Percentiles rank a stretch among this genome's conserved stretches.
Conservation (phyloP, 1,140 invertebrate species). For the Carposina sasakii region DNA sequence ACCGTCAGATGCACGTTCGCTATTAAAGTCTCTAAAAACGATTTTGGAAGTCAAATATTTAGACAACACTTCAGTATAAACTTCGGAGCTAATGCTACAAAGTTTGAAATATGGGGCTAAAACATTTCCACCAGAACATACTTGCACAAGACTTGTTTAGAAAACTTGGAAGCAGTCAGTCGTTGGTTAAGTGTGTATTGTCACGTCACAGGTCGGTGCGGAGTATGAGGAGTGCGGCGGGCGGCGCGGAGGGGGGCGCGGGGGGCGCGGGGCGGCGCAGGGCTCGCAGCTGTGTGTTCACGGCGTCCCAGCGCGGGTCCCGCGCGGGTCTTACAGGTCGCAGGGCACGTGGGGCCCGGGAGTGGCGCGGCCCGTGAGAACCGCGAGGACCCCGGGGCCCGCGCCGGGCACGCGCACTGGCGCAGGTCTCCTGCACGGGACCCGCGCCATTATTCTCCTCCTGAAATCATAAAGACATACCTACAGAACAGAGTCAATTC, state of each 20-base stretch:
- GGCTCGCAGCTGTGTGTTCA: slow-evolving; percentile 47
- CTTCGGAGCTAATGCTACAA: no score
- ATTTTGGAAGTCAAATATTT: no score
- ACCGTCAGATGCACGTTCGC: no score
- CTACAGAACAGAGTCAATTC: no score
- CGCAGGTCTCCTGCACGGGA: background rate
- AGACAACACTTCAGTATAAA: no score
- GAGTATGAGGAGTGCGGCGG: slow-evolving; percentile 43
- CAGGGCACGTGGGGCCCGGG: background rate
- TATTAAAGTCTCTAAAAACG: no score
- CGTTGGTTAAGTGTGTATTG: no score
- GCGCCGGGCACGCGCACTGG: background rate
- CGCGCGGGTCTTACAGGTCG: slow-evolving; percentile 11
- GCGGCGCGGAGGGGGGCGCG: slow-evolving; percentile 15
- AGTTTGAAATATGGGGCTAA: no score
- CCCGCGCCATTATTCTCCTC: no score
- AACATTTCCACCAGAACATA: no score
- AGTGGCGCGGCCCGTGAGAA: background rate
- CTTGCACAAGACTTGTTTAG: background rate
- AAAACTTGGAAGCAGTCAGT: background rate
- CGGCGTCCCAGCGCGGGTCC: slow-evolving; percentile 45
- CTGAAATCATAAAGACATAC: no score
- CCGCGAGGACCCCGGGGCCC: slow-evolving; percentile 6
- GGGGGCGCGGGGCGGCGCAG: slow-evolving; percentile 22
- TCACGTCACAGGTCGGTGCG: slow-evolving; percentile 34